Evolutionary conservation across 2,888 invertebrate genomes (phyloP).

Genomic region (Eupelmus urozonus): DNA sequence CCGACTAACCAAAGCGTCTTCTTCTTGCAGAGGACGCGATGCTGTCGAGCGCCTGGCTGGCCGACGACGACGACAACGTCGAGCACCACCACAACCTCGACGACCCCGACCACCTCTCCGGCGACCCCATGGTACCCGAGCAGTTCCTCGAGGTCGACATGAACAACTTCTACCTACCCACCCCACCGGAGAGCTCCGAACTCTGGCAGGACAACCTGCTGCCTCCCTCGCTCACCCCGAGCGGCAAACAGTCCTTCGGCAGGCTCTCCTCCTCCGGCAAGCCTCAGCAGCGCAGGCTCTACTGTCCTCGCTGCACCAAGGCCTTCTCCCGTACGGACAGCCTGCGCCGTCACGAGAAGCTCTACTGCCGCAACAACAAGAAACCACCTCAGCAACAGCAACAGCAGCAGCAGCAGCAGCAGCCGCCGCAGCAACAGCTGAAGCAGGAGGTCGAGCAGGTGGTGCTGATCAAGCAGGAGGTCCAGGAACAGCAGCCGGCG

Average conservation of each 20-base stretch:
- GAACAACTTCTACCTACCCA: conserved; percentile 56
- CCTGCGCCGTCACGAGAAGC: conserved; percentile 70
- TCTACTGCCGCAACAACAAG: conserved; percentile 67
- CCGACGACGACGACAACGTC: conserved; percentile 44
- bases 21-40: conserved; percentile 58
- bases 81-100: neutral
- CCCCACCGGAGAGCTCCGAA: conserved; percentile 58
- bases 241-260: neutral
- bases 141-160: conserved; percentile 60
- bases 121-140: conserved; percentile 53
- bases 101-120: conserved; percentile 39
- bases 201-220: conserved; percentile 56
- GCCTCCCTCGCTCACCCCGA: neutral
- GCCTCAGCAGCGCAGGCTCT: conserved; percentile 43
- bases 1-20: no score
- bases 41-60: conserved; percentile 56
- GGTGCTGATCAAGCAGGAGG: neutral
- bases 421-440: neutral
- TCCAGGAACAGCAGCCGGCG: conserved; percentile 16
- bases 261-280: neutral
- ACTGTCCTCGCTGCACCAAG: conserved; percentile 65
- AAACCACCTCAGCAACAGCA: conserved; percentile 31
- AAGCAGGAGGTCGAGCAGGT: neutral
- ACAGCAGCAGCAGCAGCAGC: conserved; percentile 62
- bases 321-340: conserved; percentile 70